Conservation (phyloP, 2,113 vertebrate species). For the Ginglymostoma cirratum region DNA sequence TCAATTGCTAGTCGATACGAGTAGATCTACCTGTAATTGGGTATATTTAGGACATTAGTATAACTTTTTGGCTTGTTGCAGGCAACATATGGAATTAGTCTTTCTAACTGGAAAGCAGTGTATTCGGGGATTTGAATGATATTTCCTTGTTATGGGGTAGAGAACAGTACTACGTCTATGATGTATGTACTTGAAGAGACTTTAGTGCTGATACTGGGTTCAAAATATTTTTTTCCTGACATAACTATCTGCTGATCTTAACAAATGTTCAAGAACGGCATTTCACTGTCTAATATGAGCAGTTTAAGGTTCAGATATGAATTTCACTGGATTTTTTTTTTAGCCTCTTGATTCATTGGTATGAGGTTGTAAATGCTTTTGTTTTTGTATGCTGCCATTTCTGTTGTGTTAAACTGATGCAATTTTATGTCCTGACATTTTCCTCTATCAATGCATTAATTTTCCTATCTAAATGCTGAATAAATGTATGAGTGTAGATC, state of each 20-base stretch:
- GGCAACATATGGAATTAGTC: neutral
- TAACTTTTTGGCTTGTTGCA: neutral
- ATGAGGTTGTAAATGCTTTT: neutral
- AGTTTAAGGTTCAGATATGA: neutral
- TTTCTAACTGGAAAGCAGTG: neutral
- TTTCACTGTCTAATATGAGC: neutral
- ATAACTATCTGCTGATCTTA: neutral
- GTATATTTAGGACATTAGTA: neutral
- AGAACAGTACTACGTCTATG: neutral
- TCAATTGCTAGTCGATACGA: neutral
- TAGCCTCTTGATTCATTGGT: neutral
- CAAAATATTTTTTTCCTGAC: neutral
- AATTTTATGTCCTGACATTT: neutral
- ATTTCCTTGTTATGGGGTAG: neutral
- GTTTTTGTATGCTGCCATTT: neutral
- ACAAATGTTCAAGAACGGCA: too few species aligned
- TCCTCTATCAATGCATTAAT: neutral
- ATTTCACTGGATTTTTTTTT: neutral
- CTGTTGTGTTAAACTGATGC: neutral
- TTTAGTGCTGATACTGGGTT: neutral
- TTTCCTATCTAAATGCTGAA: neutral
- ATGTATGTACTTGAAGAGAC: neutral
- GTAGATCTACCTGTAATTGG: neutral
- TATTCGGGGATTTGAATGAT: neutral
- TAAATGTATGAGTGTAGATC: neutral